phyloP scores from a whole-genome alignment of 2,797 vertebrate genomes.

The Amblyopsis hoosieri region DNA sequence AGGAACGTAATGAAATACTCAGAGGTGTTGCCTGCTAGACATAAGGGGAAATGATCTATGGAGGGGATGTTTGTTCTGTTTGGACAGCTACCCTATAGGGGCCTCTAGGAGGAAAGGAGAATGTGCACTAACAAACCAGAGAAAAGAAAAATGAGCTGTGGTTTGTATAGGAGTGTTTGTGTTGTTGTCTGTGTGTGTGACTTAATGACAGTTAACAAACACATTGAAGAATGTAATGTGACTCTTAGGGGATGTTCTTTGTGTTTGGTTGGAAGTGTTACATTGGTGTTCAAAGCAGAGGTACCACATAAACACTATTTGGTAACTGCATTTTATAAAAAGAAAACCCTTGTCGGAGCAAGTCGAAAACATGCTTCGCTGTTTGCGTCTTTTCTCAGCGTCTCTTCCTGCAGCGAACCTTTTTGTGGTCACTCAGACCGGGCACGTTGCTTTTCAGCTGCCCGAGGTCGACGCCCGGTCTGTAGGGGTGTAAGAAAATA shows the following conservation, averaged over 20 bases:
- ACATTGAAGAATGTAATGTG: neutral
- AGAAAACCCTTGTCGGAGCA: slow-evolving; percentile 3
- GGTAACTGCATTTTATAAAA: neutral
- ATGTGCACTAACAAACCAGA: neutral
- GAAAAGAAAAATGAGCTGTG: neutral
- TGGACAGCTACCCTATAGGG: neutral
- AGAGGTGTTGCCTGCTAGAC: slow-evolving; percentile 31
- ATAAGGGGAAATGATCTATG: slow-evolving; percentile 30
- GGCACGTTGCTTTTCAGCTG: slow-evolving; percentile 24
- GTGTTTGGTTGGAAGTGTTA: too few relatives aligned
- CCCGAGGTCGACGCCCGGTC: neutral
- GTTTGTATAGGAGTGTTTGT: neutral
- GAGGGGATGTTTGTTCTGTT: slow-evolving; percentile 14
- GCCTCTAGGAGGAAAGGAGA: neutral
- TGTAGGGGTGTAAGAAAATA: too few relatives aligned
- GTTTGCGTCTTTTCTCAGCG: slow-evolving; percentile 26
- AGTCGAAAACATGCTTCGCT: neutral
- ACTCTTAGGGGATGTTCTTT: too few relatives aligned
- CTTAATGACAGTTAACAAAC: neutral
- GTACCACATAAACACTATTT: too few relatives aligned
- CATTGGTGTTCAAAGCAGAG: too few relatives aligned
- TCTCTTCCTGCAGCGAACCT: slow-evolving; percentile 9
- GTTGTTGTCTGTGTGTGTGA: neutral
- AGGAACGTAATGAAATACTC: slow-evolving; percentile 34
- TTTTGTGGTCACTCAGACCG: slow-evolving; percentile 32